phyloP scores from a whole-genome alignment of 2,888 invertebrate genomes.

The Nomada flava region DNA sequence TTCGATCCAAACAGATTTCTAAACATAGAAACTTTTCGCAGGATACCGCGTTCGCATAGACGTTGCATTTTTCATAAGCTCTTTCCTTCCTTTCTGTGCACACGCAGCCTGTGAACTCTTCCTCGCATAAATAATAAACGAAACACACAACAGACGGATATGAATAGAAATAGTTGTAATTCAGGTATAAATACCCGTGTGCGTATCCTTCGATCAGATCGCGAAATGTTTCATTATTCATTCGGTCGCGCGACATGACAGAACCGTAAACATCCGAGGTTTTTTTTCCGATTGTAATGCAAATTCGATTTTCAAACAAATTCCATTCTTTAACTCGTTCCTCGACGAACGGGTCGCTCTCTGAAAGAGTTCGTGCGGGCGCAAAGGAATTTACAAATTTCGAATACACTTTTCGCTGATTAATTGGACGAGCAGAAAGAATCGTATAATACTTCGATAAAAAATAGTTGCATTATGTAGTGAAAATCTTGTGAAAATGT shows the following conservation, averaged over 20 bases:
- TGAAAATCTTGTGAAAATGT: neutral
- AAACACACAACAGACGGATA: constrained; percentile 9
- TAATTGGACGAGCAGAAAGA: neutral
- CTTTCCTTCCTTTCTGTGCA: neutral
- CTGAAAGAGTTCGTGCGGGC: neutral
- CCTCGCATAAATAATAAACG: constrained; percentile 17
- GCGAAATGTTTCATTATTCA: constrained; percentile 19
- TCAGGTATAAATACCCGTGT: constrained; percentile 24
- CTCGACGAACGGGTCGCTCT: neutral
- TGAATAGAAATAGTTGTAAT: constrained; percentile 33
- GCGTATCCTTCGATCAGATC: neutral
- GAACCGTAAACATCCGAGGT: neutral
- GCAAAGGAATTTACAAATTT: constrained; percentile 25
- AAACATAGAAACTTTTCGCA: neutral
- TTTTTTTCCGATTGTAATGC: neutral
- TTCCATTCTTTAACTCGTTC: neutral
- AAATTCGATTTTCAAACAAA: constrained; percentile 1
- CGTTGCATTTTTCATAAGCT: constrained; percentile 8
- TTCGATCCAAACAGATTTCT: neutral
- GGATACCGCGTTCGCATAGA: neutral
- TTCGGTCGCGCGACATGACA: neutral
- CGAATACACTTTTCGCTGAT: neutral
- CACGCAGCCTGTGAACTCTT: neutral
- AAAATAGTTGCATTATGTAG: neutral
- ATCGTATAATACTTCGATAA: neutral